phyloP scores from a whole-genome alignment of 2,113 vertebrate genomes.

The Uropsilus gracilis region DNA sequence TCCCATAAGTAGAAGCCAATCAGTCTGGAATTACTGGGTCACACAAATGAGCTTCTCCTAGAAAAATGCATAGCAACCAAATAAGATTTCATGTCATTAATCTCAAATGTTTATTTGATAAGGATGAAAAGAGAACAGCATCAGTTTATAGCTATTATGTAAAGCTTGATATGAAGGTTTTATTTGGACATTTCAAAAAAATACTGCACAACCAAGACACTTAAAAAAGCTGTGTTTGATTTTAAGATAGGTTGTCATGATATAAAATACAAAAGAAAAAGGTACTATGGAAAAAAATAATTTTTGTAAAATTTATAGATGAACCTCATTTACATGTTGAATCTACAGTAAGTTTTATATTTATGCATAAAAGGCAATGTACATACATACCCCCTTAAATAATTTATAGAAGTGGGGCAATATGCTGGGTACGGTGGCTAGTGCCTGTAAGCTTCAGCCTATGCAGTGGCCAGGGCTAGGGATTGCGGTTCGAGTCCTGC shows the following conservation, averaged over 20 bases:
- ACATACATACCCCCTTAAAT: too few species aligned
- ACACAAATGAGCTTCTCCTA: not conserved
- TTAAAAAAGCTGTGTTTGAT: slow-evolving; percentile 36
- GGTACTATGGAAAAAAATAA: not conserved
- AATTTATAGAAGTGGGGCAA: not conserved
- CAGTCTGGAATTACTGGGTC: not conserved
- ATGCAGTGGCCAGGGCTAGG: too few species aligned
- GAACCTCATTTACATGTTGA: not conserved
- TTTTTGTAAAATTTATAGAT: not conserved
- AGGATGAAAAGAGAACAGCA: not conserved
- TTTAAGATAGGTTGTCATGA: not conserved
- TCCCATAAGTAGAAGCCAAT: not conserved
- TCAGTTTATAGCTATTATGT: not conserved
- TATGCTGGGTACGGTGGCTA: too few species aligned
- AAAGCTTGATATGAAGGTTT: slow-evolving; percentile 20
- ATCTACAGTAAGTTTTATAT: not conserved
- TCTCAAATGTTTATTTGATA: not conserved
- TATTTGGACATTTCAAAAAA: slow-evolving; percentile 26
- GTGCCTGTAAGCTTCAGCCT: too few species aligned
- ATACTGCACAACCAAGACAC: not conserved
- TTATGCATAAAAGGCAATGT: not conserved
- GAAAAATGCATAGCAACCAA: not conserved
- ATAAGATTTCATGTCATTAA: slow-evolving; percentile 15
- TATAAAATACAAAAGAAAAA: slow-evolving; percentile 30
- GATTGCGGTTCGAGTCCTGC: too few species aligned